phyloP scores from a whole-genome alignment of 64 coral and sea anemone genomes.

The Pachyseris speciosa region DNA sequence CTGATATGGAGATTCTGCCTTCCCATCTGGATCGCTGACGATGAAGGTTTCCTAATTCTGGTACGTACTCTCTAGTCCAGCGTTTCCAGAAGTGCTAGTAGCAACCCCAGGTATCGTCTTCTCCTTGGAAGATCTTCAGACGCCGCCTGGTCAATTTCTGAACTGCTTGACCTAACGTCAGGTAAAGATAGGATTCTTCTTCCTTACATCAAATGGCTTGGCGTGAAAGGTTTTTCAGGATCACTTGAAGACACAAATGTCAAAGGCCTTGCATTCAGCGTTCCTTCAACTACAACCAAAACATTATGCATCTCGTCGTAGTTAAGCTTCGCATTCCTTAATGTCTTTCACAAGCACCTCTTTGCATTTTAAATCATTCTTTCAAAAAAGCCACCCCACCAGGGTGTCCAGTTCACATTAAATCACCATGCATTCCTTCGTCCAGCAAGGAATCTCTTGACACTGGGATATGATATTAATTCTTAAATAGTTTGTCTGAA shows the following conservation, averaged over 20 bases:
- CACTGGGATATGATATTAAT: neutral
- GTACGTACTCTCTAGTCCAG: neutral
- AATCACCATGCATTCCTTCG: constrained; percentile 1
- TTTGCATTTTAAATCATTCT: constrained; percentile 2
- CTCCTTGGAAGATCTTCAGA: neutral
- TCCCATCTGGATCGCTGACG: neutral
- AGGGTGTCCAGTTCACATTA: constrained; percentile 16
- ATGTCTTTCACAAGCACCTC: constrained; percentile 7
- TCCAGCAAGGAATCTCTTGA: neutral
- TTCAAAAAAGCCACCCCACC: constrained; percentile 40
- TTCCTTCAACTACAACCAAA: constrained; percentile 19
- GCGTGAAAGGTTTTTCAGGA: constrained; percentile 5
- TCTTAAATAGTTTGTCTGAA: no score
- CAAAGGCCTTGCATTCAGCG: neutral
- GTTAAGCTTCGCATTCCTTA: constrained; percentile 17
- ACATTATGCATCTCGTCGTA: constrained; percentile 20
- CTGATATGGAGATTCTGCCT: neutral
- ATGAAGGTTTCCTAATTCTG: neutral
- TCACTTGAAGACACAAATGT: neutral
- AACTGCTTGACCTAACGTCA: neutral
- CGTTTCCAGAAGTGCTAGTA: neutral
- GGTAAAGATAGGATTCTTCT: neutral
- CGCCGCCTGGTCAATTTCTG: neutral
- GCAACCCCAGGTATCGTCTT: neutral
- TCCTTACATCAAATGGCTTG: constrained; percentile 18